These are phyloP conservation scores for Cervus canadensis DNA, from an alignment of 2,113 vertebrate genomes.

Conservation along the genomic window DNA sequence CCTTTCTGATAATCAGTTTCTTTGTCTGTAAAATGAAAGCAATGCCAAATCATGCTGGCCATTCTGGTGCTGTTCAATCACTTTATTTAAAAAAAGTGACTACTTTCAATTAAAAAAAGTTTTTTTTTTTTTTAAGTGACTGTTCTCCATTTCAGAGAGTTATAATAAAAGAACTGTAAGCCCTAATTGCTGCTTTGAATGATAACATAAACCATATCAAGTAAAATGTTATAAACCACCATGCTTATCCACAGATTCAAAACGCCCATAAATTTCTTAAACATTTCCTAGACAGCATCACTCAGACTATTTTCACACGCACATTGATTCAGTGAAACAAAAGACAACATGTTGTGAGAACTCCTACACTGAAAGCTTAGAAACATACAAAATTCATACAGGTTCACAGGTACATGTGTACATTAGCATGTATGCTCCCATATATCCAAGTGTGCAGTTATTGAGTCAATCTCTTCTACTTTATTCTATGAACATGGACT, in stretches of 20 bases:
- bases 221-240: constrained; percentile 14
- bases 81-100: background rate
- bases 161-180: background rate
- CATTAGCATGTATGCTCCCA: background rate
- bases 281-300: constrained; percentile 3
- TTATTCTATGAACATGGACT: background rate
- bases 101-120: background rate
- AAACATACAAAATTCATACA: background rate
- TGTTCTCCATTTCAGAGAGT: background rate
- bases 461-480: background rate
- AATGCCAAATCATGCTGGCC: background rate
- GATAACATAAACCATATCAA: constrained; percentile 20
- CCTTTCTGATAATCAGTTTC: background rate
- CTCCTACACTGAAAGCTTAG: background rate
- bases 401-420: background rate
- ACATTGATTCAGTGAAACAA: background rate
- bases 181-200: constrained; percentile 16
- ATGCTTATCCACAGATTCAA: background rate
- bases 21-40: background rate
- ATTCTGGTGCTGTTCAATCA: background rate
- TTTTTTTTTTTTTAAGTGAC: background rate
- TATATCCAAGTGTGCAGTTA: background rate
- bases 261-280: constrained; percentile 25
- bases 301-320: background rate
- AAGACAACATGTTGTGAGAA: background rate